Evolutionary conservation across 1,140 invertebrate species (phyloP).

Genomic region (Babylonia areolata): DNA sequence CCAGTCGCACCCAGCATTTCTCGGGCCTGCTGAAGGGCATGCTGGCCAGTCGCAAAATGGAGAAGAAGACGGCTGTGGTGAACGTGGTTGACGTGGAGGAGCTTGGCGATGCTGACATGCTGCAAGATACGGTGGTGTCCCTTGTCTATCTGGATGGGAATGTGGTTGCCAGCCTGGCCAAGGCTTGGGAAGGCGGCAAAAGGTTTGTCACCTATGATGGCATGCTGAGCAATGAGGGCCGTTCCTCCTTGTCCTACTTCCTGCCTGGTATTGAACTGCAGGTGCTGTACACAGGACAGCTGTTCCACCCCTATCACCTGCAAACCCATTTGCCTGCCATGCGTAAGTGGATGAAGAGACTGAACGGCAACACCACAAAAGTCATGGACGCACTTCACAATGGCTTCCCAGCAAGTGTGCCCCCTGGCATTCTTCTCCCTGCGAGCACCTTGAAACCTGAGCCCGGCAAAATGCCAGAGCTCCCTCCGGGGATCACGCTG

Average conservation of each 20-base stretch:
- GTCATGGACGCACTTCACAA: conserved; percentile 40
- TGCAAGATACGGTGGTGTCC: conserved; percentile 33
- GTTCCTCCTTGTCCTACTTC: conserved; percentile 37
- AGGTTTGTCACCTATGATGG: background rate
- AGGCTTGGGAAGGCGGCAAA: conserved; percentile 28
- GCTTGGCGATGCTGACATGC: conserved; percentile 2
- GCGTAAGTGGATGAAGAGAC: conserved; percentile 37
- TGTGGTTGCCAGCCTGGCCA: conserved; percentile 22
- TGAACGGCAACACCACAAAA: conserved; percentile 24
- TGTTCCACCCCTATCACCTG: conserved; percentile 38
- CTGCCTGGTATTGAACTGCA: conserved; percentile 36
- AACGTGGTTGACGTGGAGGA: conserved; percentile 40
- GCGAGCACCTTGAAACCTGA: background rate
- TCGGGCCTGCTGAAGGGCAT: conserved; percentile 24
- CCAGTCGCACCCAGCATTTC: conserved; percentile 6
- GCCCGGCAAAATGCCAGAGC: background rate
- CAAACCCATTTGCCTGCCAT: conserved; percentile 7
- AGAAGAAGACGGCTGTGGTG: conserved; percentile 29
- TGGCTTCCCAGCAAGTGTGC: conserved; percentile 17
- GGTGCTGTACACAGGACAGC: conserved; percentile 13
- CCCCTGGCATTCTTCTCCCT: conserved; percentile 13
- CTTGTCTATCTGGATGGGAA: conserved; percentile 38
- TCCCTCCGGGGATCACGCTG: conserved; percentile 28
- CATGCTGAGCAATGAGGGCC: conserved; percentile 14
- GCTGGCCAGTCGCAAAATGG: conserved; percentile 29